phyloP scores from a whole-genome alignment of 2,113 vertebrate genomes.

The Cyprinodon variegatus region DNA sequence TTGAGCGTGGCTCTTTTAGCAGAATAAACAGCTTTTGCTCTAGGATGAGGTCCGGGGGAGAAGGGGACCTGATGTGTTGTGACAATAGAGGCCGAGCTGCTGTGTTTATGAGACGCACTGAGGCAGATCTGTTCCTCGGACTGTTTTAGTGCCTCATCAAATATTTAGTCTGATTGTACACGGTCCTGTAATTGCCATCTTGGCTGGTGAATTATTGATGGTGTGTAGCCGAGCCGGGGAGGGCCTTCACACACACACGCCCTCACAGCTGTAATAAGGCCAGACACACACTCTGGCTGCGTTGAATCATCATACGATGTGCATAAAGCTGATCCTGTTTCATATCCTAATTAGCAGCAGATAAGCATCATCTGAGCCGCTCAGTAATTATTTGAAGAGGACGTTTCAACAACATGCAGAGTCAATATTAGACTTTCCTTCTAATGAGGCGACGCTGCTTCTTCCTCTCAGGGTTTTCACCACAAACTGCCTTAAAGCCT shows the following conservation, averaged over 20 bases:
- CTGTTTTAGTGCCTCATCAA: slow-evolving; percentile 86
- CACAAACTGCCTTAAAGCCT: slow-evolving; percentile 24
- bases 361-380: slow-evolving; percentile 53
- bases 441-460: slow-evolving; percentile 52
- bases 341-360: slow-evolving; percentile 67
- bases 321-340: slow-evolving; percentile 62
- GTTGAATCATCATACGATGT: slow-evolving; percentile 58
- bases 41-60: slow-evolving; percentile 63
- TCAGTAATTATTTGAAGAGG: slow-evolving; percentile 73
- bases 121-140: slow-evolving; percentile 78
- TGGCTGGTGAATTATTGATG: slow-evolving; percentile 84
- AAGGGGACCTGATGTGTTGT: slow-evolving; percentile 62
- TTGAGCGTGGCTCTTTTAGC: slow-evolving; percentile 60
- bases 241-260: slow-evolving; percentile 51
- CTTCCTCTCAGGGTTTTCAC: slow-evolving; percentile 16
- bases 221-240: slow-evolving; percentile 74
- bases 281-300: not conserved
- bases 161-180: slow-evolving; percentile 88
- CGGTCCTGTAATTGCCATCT: slow-evolving; percentile 84
- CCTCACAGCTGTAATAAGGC: slow-evolving; percentile 16
- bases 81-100: slow-evolving; percentile 47
- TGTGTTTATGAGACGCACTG: slow-evolving; percentile 22
- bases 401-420: slow-evolving; percentile 50
- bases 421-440: slow-evolving; percentile 70
- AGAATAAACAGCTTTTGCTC: slow-evolving; percentile 68